Evolutionary conservation across 2,888 invertebrate species (phyloP).

Genomic region (Tipula vernalis): DNA sequence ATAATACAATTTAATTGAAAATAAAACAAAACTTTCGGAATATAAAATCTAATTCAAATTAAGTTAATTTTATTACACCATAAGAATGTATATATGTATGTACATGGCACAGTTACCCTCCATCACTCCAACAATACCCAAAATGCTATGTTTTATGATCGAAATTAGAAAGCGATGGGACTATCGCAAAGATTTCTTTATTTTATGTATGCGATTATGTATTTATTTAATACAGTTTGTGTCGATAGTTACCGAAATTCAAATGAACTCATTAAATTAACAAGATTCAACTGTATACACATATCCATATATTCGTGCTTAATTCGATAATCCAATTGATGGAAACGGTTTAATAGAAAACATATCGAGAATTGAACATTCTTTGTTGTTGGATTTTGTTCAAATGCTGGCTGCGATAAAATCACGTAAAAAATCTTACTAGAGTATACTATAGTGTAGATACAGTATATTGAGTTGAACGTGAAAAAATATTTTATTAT

Average conservation of each 20-base stretch:
- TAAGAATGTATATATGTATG: not conserved
- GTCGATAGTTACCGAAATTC: not conserved
- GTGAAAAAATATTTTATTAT: not conserved
- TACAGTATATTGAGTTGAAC: not conserved
- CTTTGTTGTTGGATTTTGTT: not conserved
- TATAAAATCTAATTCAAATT: not conserved
- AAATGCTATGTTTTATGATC: not conserved
- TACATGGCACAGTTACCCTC: not conserved
- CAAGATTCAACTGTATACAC: not conserved
- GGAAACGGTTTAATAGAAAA: not conserved
- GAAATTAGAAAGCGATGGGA: not conserved
- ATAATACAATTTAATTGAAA: not conserved
- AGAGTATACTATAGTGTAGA: not conserved
- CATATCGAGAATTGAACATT: not conserved
- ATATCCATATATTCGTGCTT: not conserved
- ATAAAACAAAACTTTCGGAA: not conserved
- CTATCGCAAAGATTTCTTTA: not conserved
- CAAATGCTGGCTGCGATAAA: not conserved
- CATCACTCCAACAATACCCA: not conserved
- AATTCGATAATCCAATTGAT: constrained; percentile 4
- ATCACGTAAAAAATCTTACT: not conserved
- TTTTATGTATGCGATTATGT: not conserved
- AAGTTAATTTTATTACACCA: not conserved
- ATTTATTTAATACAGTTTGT: not conserved
- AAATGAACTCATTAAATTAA: not conserved